phyloP scores from a whole-genome alignment of 1,140 invertebrate species.

The Cherax destructor region DNA sequence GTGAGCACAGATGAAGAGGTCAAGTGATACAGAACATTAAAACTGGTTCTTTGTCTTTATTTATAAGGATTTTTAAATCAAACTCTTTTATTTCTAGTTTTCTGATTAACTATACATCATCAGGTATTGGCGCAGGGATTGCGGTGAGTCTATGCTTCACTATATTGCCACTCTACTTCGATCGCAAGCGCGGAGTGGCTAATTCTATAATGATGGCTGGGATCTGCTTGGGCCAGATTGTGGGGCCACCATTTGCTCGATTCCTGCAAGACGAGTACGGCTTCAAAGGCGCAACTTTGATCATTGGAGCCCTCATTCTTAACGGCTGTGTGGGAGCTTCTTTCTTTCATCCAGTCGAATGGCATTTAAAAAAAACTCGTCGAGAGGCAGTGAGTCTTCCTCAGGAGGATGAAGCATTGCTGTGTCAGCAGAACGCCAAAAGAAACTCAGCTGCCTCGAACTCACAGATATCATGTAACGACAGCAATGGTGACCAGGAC shows the following conservation, averaged over 20 bases:
- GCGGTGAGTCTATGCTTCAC: constrained; percentile 14
- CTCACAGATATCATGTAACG: neutral
- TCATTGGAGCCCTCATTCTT: constrained; percentile 34
- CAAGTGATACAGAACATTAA: neutral
- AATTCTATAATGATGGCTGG: constrained; percentile 18
- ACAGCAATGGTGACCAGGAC: neutral
- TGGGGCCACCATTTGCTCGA: constrained; percentile 6
- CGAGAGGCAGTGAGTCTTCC: neutral
- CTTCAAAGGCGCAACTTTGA: constrained; percentile 39
- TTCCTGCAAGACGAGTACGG: constrained; percentile 43
- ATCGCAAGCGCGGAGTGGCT: constrained; percentile 27
- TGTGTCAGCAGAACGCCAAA: neutral
- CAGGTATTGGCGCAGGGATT: constrained; percentile 45
- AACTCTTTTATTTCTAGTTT: neutral
- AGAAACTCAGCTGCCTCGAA: neutral
- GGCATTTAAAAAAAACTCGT: constrained; percentile 29
- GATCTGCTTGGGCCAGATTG: constrained; percentile 21
- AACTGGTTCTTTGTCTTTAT: neutral
- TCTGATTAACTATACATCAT: no score
- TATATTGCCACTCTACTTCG: constrained; percentile 53
- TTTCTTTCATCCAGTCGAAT: constrained; percentile 45
- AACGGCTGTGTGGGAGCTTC: constrained; percentile 39
- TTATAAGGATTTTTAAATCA: neutral
- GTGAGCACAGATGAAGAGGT: no score
- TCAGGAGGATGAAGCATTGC: neutral